phyloP scores from a whole-genome alignment of 2,888 invertebrate genomes.

The Brenthis hecate region DNA sequence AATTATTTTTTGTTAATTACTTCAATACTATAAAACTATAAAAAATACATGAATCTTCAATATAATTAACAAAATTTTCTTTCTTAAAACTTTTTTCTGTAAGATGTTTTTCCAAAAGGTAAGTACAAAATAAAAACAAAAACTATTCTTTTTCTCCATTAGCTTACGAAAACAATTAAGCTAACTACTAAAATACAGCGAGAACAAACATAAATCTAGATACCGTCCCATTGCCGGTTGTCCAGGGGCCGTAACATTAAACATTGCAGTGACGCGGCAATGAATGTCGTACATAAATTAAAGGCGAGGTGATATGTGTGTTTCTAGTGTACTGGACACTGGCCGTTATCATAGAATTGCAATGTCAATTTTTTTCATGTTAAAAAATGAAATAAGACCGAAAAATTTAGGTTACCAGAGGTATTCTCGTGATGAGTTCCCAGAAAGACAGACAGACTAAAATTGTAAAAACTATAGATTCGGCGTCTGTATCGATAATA shows the following conservation, averaged over 20 bases:
- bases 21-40: no score
- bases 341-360: conserved; percentile 28
- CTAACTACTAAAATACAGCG: conserved; percentile 39
- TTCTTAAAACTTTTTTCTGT: no score
- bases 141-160: conserved; percentile 19
- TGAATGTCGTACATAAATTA: conserved; percentile 50
- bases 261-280: conserved; percentile 48
- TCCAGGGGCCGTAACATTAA: conserved; percentile 45
- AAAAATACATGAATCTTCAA: no score
- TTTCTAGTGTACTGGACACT: conserved; percentile 25
- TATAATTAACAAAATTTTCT: no score
- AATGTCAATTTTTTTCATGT: background rate
- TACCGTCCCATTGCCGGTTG: conserved; percentile 43
- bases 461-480: no score
- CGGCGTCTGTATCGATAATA: no score
- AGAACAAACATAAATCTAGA: conserved; percentile 47
- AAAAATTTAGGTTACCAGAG: no score
- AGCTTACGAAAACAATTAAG: conserved; percentile 36
- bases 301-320: conserved; percentile 43
- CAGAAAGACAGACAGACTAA: no score
- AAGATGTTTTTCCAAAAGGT: background rate
- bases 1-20: no score
- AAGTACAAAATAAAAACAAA: conserved; percentile 6
- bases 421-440: no score
- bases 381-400: background rate